Percentiles rank a stretch among this genome's conserved stretches.
Conservation (phyloP, 2,797 vertebrate species). For the Ataeniobius toweri region DNA sequence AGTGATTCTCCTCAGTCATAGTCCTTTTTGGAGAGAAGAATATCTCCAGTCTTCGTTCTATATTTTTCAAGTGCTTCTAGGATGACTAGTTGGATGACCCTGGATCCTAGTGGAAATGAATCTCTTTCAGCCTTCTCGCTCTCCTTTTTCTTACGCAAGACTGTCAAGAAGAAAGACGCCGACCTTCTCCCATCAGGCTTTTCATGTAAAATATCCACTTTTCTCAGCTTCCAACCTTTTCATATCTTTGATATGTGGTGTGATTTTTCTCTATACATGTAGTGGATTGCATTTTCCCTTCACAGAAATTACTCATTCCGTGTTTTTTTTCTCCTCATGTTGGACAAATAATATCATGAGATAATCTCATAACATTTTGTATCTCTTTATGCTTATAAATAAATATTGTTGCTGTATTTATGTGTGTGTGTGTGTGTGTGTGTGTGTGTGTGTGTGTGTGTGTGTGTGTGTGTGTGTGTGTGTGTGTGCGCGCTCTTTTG, state of each 20-base stretch:
- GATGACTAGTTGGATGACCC: slow-evolving; percentile 78
- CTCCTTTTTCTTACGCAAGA: slow-evolving; percentile 52
- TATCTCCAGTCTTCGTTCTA: slow-evolving; percentile 70
- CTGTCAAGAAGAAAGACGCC: slow-evolving; percentile 63
- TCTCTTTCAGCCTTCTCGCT: slow-evolving; percentile 62
- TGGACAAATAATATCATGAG: neutral
- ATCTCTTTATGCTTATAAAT: slow-evolving; percentile 9
- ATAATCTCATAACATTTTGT: neutral
- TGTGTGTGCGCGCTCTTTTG: slow-evolving; percentile 1
- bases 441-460: neutral
- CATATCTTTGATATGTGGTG: slow-evolving; percentile 41
- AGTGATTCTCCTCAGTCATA: slow-evolving; percentile 79
- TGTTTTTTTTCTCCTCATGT: neutral
- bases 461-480: slow-evolving; percentile 11
- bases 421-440: slow-evolving; percentile 15
- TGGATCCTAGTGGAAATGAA: slow-evolving; percentile 68
- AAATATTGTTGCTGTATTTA: neutral
- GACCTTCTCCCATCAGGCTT: slow-evolving; percentile 57
- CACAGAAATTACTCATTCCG: slow-evolving; percentile 2
- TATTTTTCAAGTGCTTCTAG: slow-evolving; percentile 73
- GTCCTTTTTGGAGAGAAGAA: slow-evolving; percentile 62
- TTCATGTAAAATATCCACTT: slow-evolving; percentile 65
- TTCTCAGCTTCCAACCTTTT: slow-evolving; percentile 51
- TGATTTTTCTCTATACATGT: slow-evolving; percentile 12
- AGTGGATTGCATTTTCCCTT: slow-evolving; percentile 25